Base-by-base conservation (phyloP, 2,113 vertebrate species). In the Etia nguti region DNA sequence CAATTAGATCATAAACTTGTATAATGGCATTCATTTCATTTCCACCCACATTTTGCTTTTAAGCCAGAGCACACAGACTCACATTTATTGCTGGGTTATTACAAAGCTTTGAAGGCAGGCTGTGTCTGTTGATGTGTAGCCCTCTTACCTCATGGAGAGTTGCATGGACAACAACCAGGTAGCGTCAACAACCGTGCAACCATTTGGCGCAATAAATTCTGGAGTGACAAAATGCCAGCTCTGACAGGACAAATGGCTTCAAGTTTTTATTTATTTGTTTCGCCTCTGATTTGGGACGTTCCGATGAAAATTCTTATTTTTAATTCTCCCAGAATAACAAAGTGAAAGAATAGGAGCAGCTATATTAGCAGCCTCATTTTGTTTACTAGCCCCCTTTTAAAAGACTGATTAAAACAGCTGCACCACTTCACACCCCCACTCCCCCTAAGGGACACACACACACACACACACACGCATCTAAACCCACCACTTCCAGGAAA, bases 131-230 rank as follows among this genome's bases (percentile, higher is more conserved):
- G 84, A 84, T 41, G 77, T 85, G 55, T 41, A 75, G 79, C 81
- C 84, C 86, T 89, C 80, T 75, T 89, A 89, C 93, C 92, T 94
- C 93, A 90, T 92, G 90, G 88, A 92, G 92, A 92, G 92, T 80
- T 79, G 68, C 81, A 87, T 90, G 93, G 91, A 93, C 93, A 90
- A 89, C 90, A 88, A 88, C 90, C 86, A 77, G 89, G 88, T 84
- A 91, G 70, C 83, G 79, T 84, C 92, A 93, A 93, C 92, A 93
- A 93, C 88, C 83, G 10, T 91, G 89, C 86, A 90, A 94, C 96
- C 96, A 96, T 96, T 96, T 96, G 96, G 94, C 77, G 89, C 94
- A 93, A 96, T 96, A 94, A 96, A 95, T 93, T 91, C 91, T 86
- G 29, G 62, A 41, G 94, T 92, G 94, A 94, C 94, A 96, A 95